Base-by-base conservation (phyloP, 1,140 invertebrate genomes). In the Eufriesea mexicana region DNA sequence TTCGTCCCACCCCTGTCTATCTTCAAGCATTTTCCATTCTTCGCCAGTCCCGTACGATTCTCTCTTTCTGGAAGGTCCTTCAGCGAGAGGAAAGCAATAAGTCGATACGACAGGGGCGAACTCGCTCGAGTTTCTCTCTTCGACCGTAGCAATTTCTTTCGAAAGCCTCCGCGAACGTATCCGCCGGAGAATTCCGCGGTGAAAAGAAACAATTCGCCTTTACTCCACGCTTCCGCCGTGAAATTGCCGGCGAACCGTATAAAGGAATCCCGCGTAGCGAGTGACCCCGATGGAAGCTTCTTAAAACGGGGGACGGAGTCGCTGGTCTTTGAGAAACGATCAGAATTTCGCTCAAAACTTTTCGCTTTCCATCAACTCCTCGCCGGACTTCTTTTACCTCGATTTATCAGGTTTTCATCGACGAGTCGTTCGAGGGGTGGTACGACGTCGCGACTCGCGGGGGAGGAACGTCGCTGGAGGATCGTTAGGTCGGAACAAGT, bases 161-260 rank as follows among this genome's bases (percentile, higher is more conserved):
- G 51, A 47, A 61, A 71, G 42, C 67, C n/a, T 4, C 25, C 55
- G n/a, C 14, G 7, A 9, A 75, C 45, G 45, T 25, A 62, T 62
- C 25, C 55, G 8, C 35, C 18, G 9, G 23, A 35, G 16, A 57
- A 72, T 55, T 51, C 28, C 51, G 14, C 51, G 70, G 70, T 59
- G n/a, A 62, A 76, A 49, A n/a, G 79, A 66, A 55, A 66, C 77
- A 64, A 64, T 76, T 35, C 47, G 35, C 55, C 5, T 57, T n/a
- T 16, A 0, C 10, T 42, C 51, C 35, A 55, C 35, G 7, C 12
- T 70, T 47, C 66, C 20, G 10, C 45, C 12, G 77, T 54, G 25
- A 57, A 71, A 79, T 57, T 35, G 51, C n/a, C 57, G n/a, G 8
- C 6, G n/a, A 74, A 47, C 25, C 45, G 18, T 47, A 20, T 10